Evolutionary conservation across 2,888 invertebrate genomes (phyloP).

Genomic region (Chaetogeoica ovagalla): DNA sequence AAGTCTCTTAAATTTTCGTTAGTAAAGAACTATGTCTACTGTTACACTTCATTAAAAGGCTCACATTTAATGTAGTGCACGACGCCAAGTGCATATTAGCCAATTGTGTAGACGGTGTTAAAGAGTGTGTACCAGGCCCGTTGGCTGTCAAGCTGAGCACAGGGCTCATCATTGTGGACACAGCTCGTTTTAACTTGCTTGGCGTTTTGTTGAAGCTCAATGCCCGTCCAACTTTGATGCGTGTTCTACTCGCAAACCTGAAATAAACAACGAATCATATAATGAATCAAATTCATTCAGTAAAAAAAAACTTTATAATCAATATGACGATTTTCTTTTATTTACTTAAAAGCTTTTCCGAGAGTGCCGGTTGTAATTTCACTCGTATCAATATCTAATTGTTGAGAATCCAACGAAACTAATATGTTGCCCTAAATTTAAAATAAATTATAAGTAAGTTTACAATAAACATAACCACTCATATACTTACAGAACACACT

Average conservation of each 20-base stretch:
- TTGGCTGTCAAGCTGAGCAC: conserved; percentile 60
- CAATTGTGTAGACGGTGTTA: conserved; percentile 54
- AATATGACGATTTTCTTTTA: conserved; percentile 53
- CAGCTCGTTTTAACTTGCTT: conserved; percentile 87
- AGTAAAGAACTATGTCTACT: conserved; percentile 37
- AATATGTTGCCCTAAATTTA: conserved; percentile 76
- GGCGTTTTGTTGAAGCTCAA: conserved; percentile 96
- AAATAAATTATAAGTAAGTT: conserved; percentile 49
- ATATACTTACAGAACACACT: conserved; percentile 82
- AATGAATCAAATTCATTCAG: neutral
- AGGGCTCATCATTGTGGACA: conserved; percentile 92
- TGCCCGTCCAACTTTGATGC: conserved; percentile 88
- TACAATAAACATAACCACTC: neutral
- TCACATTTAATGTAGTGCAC: conserved; percentile 62
- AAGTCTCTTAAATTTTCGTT: conserved; percentile 38
- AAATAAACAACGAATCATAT: conserved; percentile 48
- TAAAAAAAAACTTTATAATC: too few species aligned
- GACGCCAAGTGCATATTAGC: conserved; percentile 65
- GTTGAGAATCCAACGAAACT: conserved; percentile 75
- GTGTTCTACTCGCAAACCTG: conserved; percentile 76
- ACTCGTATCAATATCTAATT: conserved; percentile 84
- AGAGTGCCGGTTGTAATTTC: conserved; percentile 84
- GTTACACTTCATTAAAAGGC: conserved; percentile 38
- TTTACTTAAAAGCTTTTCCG: conserved; percentile 83
- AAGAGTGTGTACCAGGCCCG: conserved; percentile 36